Evolutionary conservation across 2,797 vertebrate species (phyloP).

Genomic region (Sebastolobus alascanus): DNA sequence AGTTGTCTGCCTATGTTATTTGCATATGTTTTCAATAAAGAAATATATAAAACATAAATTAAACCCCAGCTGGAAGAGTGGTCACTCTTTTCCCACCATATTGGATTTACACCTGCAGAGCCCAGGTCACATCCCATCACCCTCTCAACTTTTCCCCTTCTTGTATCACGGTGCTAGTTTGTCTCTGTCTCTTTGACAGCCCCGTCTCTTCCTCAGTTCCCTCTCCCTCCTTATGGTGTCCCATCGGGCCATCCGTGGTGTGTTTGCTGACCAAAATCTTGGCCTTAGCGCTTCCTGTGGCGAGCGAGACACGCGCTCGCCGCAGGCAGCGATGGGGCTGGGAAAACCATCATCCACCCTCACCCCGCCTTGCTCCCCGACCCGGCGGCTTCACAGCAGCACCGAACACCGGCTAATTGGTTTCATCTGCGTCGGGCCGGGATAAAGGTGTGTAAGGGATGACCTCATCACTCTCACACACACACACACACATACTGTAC

Average conservation of each 20-base stretch:
- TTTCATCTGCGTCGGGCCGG: conserved; percentile 75
- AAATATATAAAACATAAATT: background rate
- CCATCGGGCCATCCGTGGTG: conserved; percentile 34
- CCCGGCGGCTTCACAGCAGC: conserved; percentile 45
- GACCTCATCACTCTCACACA: conserved; percentile 68
- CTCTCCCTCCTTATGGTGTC: conserved; percentile 12
- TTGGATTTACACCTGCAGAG: conserved; percentile 28
- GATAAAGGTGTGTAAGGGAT: conserved; percentile 70
- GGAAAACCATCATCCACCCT: conserved; percentile 75
- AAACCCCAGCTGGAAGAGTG: background rate
- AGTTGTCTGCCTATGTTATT: background rate
- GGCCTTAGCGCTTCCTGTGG: conserved; percentile 29
- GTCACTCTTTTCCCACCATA: background rate
- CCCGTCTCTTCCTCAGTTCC: conserved; percentile 4
- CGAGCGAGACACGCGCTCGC: conserved; percentile 50
- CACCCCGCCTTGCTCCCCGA: background rate
- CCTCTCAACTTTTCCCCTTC: background rate
- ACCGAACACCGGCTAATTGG: conserved; percentile 70
- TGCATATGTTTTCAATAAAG: conserved; percentile 15
- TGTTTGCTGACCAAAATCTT: conserved; percentile 37
- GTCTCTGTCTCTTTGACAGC: conserved; percentile 26
- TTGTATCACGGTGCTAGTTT: conserved; percentile 1
- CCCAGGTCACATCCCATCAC: background rate
- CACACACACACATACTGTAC: conserved; percentile 12
- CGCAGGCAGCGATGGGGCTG: conserved; percentile 50